phyloP scores from a whole-genome alignment of 2,797 vertebrate species.

The Lacerta agilis region DNA sequence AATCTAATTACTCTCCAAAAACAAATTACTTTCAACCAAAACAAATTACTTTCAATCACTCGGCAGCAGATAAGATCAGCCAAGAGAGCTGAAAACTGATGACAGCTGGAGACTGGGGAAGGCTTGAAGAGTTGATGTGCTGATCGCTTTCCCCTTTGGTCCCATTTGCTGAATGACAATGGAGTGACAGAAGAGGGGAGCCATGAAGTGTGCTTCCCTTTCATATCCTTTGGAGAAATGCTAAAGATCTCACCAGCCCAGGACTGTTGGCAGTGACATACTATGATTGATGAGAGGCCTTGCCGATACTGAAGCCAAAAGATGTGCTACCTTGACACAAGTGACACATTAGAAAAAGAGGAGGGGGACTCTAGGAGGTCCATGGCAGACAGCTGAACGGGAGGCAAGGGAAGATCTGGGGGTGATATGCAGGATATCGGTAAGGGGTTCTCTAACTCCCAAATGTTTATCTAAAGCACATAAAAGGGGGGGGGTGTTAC shows the following conservation, averaged over 20 bases:
- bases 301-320: accelerated
- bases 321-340: not conserved
- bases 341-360: not conserved
- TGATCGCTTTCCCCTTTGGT: slow-evolving; percentile 55
- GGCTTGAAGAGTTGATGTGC: slow-evolving; percentile 49
- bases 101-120: slow-evolving; percentile 64
- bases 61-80: slow-evolving; percentile 73
- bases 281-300: not conserved
- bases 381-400: too few relatives aligned
- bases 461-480: not conserved
- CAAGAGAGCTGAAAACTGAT: slow-evolving; percentile 60
- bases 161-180: slow-evolving; percentile 62
- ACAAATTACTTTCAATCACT: slow-evolving; percentile 77
- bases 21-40: slow-evolving; percentile 79
- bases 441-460: too few relatives aligned
- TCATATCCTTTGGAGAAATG: slow-evolving; percentile 59
- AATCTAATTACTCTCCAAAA: slow-evolving; percentile 74
- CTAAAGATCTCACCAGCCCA: slow-evolving; percentile 11
- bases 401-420: not conserved
- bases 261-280: slow-evolving; percentile 39
- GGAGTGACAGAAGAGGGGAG: slow-evolving; percentile 71
- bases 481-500: too few relatives aligned
- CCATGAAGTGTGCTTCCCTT: slow-evolving; percentile 57
- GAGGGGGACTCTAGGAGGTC: not conserved
- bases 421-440: not conserved